phyloP scores from a whole-genome alignment of 1,140 invertebrate species.

The Cyphomyrmex costatus region DNA sequence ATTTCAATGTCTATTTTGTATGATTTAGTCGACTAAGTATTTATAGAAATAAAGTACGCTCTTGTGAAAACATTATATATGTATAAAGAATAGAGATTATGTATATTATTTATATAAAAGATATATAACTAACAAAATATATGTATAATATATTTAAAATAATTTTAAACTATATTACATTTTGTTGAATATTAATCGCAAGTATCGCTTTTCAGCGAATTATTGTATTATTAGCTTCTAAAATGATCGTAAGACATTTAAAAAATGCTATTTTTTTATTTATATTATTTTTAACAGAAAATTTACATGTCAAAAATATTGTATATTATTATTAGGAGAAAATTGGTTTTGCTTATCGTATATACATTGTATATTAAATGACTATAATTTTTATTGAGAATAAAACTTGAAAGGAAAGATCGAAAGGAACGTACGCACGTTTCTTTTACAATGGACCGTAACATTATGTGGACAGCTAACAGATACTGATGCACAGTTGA shows the following conservation, averaged over 20 bases:
- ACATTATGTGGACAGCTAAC: not conserved
- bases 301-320: not conserved
- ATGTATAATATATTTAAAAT: not conserved
- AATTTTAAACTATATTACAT: slow-evolving; percentile 5
- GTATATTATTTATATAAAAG: not conserved
- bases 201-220: no score
- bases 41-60: slow-evolving; percentile 15
- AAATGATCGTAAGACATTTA: not conserved
- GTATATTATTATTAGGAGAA: not conserved
- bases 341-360: not conserved
- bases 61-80: not conserved
- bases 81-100: not conserved
- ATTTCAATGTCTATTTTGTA: slow-evolving; percentile 25
- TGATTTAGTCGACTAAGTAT: not conserved
- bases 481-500: slow-evolving; percentile 20
- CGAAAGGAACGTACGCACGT: not conserved
- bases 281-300: not conserved
- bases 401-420: not conserved
- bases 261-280: not conserved
- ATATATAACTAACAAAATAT: not conserved
- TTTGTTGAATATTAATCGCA: not conserved
- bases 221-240: not conserved
- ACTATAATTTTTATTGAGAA: not conserved
- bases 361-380: not conserved
- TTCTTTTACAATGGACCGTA: slow-evolving; percentile 4